Conservation (phyloP, 2,888 invertebrate genomes). For the Willowsia nigromaculata region DNA sequence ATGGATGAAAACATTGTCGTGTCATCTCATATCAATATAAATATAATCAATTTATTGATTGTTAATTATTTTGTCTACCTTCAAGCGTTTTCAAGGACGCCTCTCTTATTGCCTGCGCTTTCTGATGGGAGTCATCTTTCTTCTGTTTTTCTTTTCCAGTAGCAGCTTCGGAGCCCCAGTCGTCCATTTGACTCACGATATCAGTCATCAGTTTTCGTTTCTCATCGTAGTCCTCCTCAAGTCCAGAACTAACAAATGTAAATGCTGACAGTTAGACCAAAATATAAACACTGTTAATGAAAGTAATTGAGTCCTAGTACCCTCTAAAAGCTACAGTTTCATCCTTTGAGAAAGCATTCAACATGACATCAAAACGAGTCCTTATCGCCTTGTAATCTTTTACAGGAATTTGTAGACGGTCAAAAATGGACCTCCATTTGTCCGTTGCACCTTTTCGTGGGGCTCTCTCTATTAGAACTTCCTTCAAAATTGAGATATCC, state of each 20-base stretch:
- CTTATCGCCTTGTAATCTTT: neutral
- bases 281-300: too few species aligned
- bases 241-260: neutral
- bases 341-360: neutral
- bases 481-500: neutral
- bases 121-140: neutral
- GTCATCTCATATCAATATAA: neutral
- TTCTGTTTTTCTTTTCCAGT: neutral
- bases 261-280: neutral
- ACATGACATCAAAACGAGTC: neutral
- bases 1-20: constrained; percentile 23
- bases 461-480: neutral
- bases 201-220: neutral
- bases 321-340: neutral
- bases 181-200: constrained; percentile 2
- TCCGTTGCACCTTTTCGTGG: neutral
- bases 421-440: neutral
- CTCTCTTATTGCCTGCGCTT: neutral
- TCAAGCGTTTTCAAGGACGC: neutral
- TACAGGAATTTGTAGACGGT: neutral
- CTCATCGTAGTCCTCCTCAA: constrained; percentile 18
- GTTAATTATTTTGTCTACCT: too few species aligned
- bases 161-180: neutral
- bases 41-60: too few species aligned
- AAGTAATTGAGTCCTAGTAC: neutral